These are phyloP conservation scores for Brachionus calyciflorus DNA, from an alignment of 1,140 invertebrate genomes.

Conservation along the genomic window DNA sequence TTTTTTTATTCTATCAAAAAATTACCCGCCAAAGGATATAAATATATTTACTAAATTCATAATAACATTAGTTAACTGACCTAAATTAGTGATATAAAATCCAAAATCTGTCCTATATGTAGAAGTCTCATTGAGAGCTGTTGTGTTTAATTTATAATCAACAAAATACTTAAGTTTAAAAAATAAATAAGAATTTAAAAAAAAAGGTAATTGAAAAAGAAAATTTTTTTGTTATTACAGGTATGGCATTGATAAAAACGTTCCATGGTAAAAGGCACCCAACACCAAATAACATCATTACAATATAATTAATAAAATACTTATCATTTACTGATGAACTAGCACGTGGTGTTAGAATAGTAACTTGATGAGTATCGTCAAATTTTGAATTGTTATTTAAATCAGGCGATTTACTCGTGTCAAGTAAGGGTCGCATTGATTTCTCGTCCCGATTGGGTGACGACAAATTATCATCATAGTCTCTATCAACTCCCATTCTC, in stretches of 20 bases:
- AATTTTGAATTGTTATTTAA: not conserved
- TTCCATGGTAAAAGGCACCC: constrained; percentile 29
- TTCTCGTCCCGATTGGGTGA: constrained; percentile 6
- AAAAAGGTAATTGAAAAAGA: no score
- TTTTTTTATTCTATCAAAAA: not conserved
- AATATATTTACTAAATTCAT: constrained; percentile 40
- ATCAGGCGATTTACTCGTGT: not conserved
- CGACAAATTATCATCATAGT: not conserved
- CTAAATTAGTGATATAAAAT: constrained; percentile 31
- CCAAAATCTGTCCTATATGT: not conserved
- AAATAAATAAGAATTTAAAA: no score
- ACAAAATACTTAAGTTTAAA: constrained; percentile 40
- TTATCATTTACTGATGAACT: not conserved
- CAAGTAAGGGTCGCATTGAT: constrained; percentile 4
- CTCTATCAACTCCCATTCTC: constrained; percentile 10
- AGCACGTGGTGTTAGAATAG: not conserved
- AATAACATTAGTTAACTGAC: constrained; percentile 37
- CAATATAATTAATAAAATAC: constrained; percentile 10
- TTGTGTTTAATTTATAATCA: constrained; percentile 15
- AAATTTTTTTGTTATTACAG: no score
- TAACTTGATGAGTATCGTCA: not conserved
- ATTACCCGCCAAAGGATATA: constrained; percentile 20
- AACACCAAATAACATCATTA: constrained; percentile 23
- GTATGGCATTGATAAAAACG: constrained; percentile 4
- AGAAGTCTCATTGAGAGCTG: not conserved